phyloP scores from a whole-genome alignment of 1,140 invertebrate species.

The Hyles euphorbiae region DNA sequence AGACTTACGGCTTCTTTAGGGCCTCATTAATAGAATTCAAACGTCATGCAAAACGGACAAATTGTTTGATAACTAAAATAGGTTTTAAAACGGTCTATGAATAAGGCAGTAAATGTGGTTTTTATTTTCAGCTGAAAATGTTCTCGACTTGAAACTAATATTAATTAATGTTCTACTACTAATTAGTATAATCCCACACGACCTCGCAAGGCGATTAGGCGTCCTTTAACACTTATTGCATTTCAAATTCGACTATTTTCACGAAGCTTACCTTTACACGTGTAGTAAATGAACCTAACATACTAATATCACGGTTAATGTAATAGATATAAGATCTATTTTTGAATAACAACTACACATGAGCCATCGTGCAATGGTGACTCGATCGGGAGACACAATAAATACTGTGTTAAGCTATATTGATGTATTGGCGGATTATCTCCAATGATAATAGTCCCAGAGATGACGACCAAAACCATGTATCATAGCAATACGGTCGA shows the following conservation, averaged over 20 bases:
- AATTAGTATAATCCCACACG: not conserved
- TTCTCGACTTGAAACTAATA: too few relatives aligned
- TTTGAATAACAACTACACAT: constrained; percentile 1
- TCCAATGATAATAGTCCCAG: not conserved
- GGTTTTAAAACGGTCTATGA: too few relatives aligned
- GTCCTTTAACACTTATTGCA: too few relatives aligned
- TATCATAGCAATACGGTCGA: too few relatives aligned
- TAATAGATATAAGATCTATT: not conserved
- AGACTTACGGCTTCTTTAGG: too few relatives aligned
- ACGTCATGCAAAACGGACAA: too few relatives aligned
- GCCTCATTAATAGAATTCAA: too few relatives aligned
- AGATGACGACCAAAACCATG: too few relatives aligned
- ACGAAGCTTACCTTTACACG: constrained; percentile 4
- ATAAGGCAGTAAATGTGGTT: too few relatives aligned
- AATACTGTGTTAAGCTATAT: constrained; percentile 2
- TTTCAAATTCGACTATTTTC: not conserved
- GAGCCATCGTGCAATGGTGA: constrained; percentile 1
- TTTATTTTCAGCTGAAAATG: too few relatives aligned
- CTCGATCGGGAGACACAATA: constrained; percentile 2
- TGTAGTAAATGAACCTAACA: constrained; percentile 2
- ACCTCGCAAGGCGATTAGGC: constrained; percentile 3
- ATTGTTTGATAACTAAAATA: too few relatives aligned
- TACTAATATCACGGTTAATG: not conserved
- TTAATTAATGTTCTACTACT: too few relatives aligned
- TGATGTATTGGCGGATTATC: constrained; percentile 8